These are phyloP conservation scores for Microctenopoma stevenorrisi DNA, from an alignment of 2,797 vertebrate genomes.

Conservation along the genomic window DNA sequence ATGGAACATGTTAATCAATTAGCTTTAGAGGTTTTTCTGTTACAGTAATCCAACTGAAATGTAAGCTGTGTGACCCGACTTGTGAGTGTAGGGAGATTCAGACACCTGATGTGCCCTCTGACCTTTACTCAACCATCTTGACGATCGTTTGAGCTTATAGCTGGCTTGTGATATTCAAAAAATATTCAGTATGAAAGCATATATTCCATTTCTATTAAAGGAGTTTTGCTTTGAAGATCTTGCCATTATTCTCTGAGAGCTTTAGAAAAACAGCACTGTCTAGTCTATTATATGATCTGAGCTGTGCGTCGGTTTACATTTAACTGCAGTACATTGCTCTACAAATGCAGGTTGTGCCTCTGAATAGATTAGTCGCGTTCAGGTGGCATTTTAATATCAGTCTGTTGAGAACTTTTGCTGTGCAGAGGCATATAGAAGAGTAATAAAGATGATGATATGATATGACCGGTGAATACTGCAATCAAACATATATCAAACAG, in stretches of 20 bases:
- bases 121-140: not conserved
- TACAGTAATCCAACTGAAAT: too few species aligned
- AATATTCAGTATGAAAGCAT: not conserved
- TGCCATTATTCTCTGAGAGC: not conserved
- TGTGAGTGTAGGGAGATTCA: too few species aligned
- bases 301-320: constrained; percentile 1
- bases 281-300: not conserved
- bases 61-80: too few species aligned
- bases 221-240: not conserved
- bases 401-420: constrained; percentile 29
- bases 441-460: constrained; percentile 24
- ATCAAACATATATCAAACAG: not conserved
- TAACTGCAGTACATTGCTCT: not conserved
- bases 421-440: constrained; percentile 8
- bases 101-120: too few species aligned
- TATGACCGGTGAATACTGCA: constrained; percentile 24
- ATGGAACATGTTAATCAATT: too few species aligned
- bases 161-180: not conserved
- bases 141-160: not conserved
- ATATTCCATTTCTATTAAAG: constrained; percentile 2
- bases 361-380: constrained; percentile 10
- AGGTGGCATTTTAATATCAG: constrained; percentile 38
- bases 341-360: not conserved
- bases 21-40: too few species aligned
- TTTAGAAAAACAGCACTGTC: not conserved